Evolutionary conservation across 2,113 vertebrate genomes (phyloP).

Genomic region (Melanostigma gelatinosum): DNA sequence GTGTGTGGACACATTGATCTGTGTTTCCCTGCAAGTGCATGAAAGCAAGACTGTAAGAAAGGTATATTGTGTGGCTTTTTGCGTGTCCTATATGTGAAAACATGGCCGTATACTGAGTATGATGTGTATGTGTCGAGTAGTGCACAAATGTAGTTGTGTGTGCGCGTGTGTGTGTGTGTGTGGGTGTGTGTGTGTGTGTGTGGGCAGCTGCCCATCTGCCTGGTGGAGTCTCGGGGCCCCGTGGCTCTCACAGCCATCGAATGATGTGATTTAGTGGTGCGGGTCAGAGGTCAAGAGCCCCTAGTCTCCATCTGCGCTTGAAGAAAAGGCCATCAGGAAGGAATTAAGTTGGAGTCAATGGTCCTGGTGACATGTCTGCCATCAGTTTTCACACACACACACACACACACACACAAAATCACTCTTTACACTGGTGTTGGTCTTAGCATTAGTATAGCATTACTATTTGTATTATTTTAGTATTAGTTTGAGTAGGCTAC

Average conservation of each 20-base stretch:
- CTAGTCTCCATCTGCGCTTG: slow-evolving; percentile 77
- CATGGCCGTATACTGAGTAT: not conserved
- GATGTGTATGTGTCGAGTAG: slow-evolving; percentile 2
- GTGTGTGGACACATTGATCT: slow-evolving; percentile 27
- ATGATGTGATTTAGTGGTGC: slow-evolving; percentile 78
- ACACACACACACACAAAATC: slow-evolving; percentile 24
- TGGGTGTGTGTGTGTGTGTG: slow-evolving; percentile 20
- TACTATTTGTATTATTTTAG: not conserved
- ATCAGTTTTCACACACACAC: slow-evolving; percentile 26
- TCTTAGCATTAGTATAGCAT: not conserved
- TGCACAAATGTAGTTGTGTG: not conserved
- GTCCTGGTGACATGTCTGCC: slow-evolving; percentile 67
- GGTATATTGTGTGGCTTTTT: slow-evolving; percentile 1
- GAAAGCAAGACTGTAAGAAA: slow-evolving; percentile 17
- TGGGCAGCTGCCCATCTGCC: slow-evolving; percentile 68
- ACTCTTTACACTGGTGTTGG: not conserved
- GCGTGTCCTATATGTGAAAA: slow-evolving; percentile 28
- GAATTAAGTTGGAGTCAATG: slow-evolving; percentile 76
- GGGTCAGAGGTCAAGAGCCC: slow-evolving; percentile 78
- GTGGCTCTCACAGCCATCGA: slow-evolving; percentile 52
- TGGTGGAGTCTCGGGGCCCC: slow-evolving; percentile 47
- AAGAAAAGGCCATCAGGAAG: slow-evolving; percentile 79
- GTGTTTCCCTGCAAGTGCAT: slow-evolving; percentile 5
- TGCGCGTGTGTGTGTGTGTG: slow-evolving; percentile 11
- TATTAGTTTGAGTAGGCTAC: not conserved